phyloP scores from a whole-genome alignment of 2,888 invertebrate species.

The Cephus rjabovi region DNA sequence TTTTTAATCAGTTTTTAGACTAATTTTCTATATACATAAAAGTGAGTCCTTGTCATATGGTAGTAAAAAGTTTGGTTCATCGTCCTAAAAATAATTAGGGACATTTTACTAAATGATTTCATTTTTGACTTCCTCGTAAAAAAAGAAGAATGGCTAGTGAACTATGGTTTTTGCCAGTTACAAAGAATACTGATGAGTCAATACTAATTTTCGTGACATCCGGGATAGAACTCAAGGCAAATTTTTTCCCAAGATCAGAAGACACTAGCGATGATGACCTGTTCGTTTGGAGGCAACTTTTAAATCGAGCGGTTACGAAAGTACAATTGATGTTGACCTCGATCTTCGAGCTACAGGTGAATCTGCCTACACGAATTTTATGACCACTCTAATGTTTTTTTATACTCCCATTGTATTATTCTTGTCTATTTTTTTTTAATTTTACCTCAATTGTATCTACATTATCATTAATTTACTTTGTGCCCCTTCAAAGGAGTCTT shows the following conservation, averaged over 20 bases:
- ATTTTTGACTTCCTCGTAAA: not conserved
- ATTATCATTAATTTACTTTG: not conserved
- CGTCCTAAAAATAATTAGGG: not conserved
- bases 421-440: not conserved
- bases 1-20: not conserved
- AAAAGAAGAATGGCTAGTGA: not conserved
- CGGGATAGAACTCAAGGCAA: conserved; percentile 11
- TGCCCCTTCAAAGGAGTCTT: not conserved
- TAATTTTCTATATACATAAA: not conserved
- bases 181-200: not conserved
- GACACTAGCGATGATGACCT: not conserved
- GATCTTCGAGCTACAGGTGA: not conserved
- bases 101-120: not conserved
- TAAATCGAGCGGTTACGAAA: not conserved
- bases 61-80: not conserved
- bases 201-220: not conserved
- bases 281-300: not conserved
- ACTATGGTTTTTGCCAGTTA: not conserved
- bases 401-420: not conserved
- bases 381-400: not conserved
- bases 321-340: not conserved
- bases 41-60: not conserved
- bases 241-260: conserved; percentile 13
- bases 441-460: not conserved
- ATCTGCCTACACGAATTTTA: not conserved